A percentile compares a stretch with the other conserved stretches of the same genome.
These are phyloP conservation scores for Heliconius sara DNA, from an alignment of 2,888 invertebrate species.

Conservation along the genomic window DNA sequence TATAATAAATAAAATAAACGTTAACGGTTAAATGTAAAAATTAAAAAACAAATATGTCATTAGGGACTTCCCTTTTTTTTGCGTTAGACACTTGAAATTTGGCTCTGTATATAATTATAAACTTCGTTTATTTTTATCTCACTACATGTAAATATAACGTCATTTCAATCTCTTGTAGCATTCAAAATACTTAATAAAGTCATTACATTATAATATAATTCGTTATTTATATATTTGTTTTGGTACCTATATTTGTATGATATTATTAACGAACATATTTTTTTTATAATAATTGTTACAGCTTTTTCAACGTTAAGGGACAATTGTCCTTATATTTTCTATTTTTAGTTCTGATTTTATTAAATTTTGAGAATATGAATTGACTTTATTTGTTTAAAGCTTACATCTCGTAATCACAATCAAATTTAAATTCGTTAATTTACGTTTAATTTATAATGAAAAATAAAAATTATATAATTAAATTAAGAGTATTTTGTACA, in stretches of 20 bases:
- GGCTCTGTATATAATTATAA: background rate
- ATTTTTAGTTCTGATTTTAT: background rate
- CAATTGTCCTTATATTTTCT: background rate
- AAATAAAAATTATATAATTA: no score
- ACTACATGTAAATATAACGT: no score
- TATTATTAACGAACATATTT: no score
- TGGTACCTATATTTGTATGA: no score
- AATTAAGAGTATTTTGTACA: background rate
- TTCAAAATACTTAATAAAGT: no score
- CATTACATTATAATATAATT: no score
- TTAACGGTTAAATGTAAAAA: background rate
- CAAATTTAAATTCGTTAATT: background rate
- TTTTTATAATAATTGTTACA: background rate
- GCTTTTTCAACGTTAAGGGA: background rate
- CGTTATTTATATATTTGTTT: no score
- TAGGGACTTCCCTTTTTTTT: background rate
- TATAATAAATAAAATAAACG: no score
- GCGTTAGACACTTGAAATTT: conserved; percentile 1
- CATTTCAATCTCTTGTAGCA: no score
- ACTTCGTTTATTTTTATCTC: background rate
- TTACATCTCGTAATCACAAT: background rate
- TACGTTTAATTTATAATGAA: background rate
- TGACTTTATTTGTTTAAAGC: background rate
- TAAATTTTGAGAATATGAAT: background rate
- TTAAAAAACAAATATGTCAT: background rate